phyloP scores from a whole-genome alignment of 2,888 invertebrate genomes.

The Taphrorychus bicolor region DNA sequence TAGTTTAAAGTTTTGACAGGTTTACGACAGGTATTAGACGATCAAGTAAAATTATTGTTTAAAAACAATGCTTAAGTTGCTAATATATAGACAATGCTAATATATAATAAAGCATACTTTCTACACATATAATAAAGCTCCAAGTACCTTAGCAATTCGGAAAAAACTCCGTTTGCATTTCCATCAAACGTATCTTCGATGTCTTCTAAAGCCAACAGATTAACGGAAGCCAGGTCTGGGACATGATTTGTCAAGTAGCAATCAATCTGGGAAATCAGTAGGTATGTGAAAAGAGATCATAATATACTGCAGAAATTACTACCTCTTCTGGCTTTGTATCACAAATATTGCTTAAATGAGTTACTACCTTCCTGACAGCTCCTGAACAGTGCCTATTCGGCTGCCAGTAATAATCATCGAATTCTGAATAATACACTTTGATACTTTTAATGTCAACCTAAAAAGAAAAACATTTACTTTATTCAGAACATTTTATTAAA shows the following conservation, averaged over 20 bases:
- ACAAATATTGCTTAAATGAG: constrained; percentile 44
- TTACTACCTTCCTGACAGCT: constrained; percentile 43
- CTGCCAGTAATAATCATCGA: constrained; percentile 41
- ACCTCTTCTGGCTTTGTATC: constrained; percentile 43
- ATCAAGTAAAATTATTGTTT: constrained; percentile 59
- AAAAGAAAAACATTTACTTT: constrained; percentile 44
- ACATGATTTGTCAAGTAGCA: constrained; percentile 71
- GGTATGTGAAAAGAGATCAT: constrained; percentile 45
- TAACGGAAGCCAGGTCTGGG: constrained; percentile 66
- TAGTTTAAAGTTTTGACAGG: too few relatives aligned
- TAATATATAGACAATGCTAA: too few relatives aligned
- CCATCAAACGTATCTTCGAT: constrained; percentile 71
- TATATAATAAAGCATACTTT: constrained; percentile 42
- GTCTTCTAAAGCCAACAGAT: constrained; percentile 67
- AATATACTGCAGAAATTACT: neutral
- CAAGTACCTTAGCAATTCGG: constrained; percentile 72
- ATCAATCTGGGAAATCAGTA: constrained; percentile 62
- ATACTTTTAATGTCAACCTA: constrained; percentile 70
- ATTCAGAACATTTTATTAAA: too few relatives aligned
- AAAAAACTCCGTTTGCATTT: constrained; percentile 68
- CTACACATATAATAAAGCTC: too few relatives aligned
- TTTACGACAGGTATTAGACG: too few relatives aligned
- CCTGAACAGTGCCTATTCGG: constrained; percentile 41
- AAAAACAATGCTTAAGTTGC: neutral
- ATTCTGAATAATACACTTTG: constrained; percentile 80